These are phyloP conservation scores for Stegodyphus dumicola DNA, from an alignment of 1,140 invertebrate genomes.

Conservation along the genomic window DNA sequence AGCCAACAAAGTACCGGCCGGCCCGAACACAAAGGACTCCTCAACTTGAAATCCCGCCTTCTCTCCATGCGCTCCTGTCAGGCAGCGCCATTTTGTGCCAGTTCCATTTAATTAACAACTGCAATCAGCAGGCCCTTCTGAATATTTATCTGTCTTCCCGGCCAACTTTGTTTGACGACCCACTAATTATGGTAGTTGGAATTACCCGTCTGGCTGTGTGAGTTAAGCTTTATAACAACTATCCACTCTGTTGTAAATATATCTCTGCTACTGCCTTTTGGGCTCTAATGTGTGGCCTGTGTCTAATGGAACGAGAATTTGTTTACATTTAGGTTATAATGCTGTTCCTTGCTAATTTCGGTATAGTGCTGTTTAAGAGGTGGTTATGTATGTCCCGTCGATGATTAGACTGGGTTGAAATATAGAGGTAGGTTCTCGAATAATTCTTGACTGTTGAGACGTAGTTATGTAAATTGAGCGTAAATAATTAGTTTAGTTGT, in stretches of 20 bases:
- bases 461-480: neutral
- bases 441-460: neutral
- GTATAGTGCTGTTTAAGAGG: neutral
- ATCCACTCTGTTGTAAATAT: neutral
- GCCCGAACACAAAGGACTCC: neutral
- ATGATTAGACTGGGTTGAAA: neutral
- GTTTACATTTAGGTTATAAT: slow-evolving; percentile 7
- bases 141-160: slow-evolving; percentile 42
- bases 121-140: slow-evolving; percentile 21
- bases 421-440: neutral
- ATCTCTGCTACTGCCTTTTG: neutral
- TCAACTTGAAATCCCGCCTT: neutral
- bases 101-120: slow-evolving; percentile 36
- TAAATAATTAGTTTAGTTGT: slow-evolving; percentile 3
- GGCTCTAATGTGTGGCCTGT: neutral
- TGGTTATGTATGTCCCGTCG: neutral
- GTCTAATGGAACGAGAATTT: neutral
- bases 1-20: too few species aligned
- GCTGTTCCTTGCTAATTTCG: neutral
- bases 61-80: too few species aligned
- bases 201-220: neutral
- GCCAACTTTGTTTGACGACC: slow-evolving; percentile 23
- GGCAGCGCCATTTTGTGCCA: slow-evolving; percentile 10
- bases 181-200: slow-evolving; percentile 5
- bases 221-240: neutral